These are phyloP conservation scores for Ptychobarbus kaznakovi DNA, from an alignment of 2,797 vertebrate genomes.

Conservation along the genomic window DNA sequence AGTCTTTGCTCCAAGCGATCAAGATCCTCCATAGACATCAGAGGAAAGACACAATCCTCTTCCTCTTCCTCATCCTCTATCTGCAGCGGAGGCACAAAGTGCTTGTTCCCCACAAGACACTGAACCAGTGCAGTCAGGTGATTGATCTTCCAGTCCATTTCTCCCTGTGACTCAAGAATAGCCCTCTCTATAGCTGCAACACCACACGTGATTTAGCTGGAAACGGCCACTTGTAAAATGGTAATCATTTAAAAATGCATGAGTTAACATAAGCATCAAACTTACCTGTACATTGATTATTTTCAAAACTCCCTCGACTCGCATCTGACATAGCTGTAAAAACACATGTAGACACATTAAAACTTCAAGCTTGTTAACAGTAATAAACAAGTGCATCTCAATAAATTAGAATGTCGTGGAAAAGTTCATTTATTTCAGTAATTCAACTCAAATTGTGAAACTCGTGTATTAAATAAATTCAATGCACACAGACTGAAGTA, in stretches of 20 bases:
- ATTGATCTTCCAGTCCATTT: conserved; percentile 39
- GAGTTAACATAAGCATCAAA: neutral
- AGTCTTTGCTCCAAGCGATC: conserved; percentile 34
- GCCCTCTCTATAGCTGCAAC: conserved; percentile 35
- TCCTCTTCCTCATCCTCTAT: conserved; percentile 6
- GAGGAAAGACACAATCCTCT: conserved; percentile 20
- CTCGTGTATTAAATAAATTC: too few relatives aligned
- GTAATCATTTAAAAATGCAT: neutral
- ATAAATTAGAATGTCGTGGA: too few relatives aligned
- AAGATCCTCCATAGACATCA: conserved; percentile 42
- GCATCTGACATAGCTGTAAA: conserved; percentile 13
- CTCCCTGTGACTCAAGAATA: conserved; percentile 36
- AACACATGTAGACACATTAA: conserved; percentile 8
- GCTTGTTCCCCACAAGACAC: conserved; percentile 12
- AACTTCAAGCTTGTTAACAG: neutral
- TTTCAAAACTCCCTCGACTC: conserved; percentile 15
- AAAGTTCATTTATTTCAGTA: too few relatives aligned
- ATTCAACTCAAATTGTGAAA: too few relatives aligned
- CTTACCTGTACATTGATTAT: conserved; percentile 21
- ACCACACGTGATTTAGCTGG: conserved; percentile 15
- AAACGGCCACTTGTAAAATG: neutral
- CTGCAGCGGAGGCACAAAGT: neutral
- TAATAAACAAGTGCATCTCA: neutral
- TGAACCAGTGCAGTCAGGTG: conserved; percentile 41
- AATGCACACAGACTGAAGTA: too few relatives aligned